A percentile compares a stretch with the other conserved stretches of the same genome.
These are phyloP conservation scores for Synergus japonicus DNA, from an alignment of 2,888 invertebrate species.

Conservation along the genomic window DNA sequence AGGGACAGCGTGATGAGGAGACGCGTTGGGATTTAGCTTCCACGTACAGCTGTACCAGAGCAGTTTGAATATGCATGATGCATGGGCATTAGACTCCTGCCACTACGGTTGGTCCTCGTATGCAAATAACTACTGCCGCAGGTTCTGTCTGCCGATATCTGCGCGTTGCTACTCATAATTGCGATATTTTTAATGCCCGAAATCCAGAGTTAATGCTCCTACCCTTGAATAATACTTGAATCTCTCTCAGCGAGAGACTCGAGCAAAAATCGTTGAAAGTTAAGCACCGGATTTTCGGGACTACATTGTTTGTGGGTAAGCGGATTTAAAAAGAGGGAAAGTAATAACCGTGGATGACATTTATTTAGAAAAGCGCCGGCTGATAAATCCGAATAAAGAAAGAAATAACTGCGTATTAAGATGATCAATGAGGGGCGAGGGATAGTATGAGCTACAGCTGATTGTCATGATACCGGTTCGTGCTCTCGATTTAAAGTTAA, in stretches of 20 bases:
- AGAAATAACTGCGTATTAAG: conserved; percentile 53
- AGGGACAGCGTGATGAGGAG: conserved; percentile 54
- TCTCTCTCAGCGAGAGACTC: neutral
- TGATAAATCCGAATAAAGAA: conserved; percentile 54
- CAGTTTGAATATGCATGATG: conserved; percentile 77
- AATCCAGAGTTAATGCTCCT: conserved; percentile 16
- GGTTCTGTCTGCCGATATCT: conserved; percentile 62
- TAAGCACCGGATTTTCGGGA: neutral
- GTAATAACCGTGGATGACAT: neutral
- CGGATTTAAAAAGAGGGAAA: neutral
- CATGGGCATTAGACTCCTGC: conserved; percentile 75
- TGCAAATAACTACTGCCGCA: conserved; percentile 72
- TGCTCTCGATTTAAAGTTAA: conserved; percentile 71
- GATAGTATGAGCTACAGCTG: conserved; percentile 9
- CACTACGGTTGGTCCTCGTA: conserved; percentile 68
- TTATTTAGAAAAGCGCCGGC: neutral
- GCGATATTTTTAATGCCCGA: conserved; percentile 62
- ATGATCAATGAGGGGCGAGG: conserved; percentile 45
- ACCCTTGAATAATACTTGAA: conserved; percentile 37
- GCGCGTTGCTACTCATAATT: conserved; percentile 62
- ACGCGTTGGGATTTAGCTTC: conserved; percentile 75
- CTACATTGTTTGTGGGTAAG: neutral
- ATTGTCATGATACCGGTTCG: conserved; percentile 50
- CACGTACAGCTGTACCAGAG: conserved; percentile 74
- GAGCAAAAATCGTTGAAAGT: neutral